Evolutionary conservation across 2,888 invertebrate genomes (phyloP).

Genomic region (Morpho achilles): DNA sequence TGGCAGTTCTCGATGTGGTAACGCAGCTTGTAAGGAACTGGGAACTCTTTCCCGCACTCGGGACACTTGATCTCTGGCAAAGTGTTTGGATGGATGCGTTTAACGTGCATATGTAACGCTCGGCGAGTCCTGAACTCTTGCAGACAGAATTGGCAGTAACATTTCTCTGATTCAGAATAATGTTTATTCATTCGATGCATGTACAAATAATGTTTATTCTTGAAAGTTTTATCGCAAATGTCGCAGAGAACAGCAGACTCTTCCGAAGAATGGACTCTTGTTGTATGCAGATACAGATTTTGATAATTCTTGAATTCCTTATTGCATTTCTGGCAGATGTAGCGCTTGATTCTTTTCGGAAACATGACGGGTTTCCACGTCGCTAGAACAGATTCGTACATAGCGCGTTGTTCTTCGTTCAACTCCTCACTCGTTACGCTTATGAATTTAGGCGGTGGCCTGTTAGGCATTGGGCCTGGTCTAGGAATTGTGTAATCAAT

Average conservation of each 20-base stretch:
- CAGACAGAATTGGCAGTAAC: slow-evolving; percentile 65
- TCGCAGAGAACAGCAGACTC: slow-evolving; percentile 65
- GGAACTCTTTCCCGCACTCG: slow-evolving; percentile 61
- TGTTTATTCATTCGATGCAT: slow-evolving; percentile 75
- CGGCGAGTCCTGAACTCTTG: slow-evolving; percentile 64
- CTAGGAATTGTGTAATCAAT: slow-evolving; percentile 25
- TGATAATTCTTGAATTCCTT: slow-evolving; percentile 73
- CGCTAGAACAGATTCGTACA: slow-evolving; percentile 65
- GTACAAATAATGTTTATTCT: slow-evolving; percentile 70
- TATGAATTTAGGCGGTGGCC: slow-evolving; percentile 40
- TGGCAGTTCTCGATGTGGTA: slow-evolving; percentile 62
- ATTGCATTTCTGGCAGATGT: slow-evolving; percentile 63
- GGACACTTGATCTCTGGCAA: slow-evolving; percentile 64
- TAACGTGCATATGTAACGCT: slow-evolving; percentile 65
- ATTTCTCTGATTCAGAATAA: slow-evolving; percentile 65
- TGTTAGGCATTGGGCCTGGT: slow-evolving; percentile 27
- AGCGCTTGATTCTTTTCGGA: slow-evolving; percentile 53
- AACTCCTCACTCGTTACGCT: slow-evolving; percentile 56
- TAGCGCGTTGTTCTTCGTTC: slow-evolving; percentile 63
- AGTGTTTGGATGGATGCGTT: slow-evolving; percentile 58
- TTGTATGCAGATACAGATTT: slow-evolving; percentile 63
- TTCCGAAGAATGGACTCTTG: slow-evolving; percentile 64
- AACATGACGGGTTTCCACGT: slow-evolving; percentile 67
- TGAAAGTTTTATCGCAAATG: slow-evolving; percentile 66
- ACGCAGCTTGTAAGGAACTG: slow-evolving; percentile 61